Base-by-base conservation (phyloP, 1,140 invertebrate species). In the Papilio dardanus region DNA sequence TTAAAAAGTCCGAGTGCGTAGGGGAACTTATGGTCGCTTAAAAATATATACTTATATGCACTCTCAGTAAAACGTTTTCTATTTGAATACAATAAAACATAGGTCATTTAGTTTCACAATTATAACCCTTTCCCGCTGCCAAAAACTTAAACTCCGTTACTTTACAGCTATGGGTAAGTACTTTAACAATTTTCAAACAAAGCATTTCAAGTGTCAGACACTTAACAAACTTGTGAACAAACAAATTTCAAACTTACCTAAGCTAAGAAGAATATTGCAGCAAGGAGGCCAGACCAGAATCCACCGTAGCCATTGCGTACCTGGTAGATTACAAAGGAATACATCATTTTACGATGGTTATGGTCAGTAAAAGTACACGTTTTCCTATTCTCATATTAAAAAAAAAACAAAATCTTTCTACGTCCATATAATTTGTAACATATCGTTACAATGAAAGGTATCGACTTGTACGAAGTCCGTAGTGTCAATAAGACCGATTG, bases 241-340 rank as follows among this genome's bases (percentile, higher is more conserved):
- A 54, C 71, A 68, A 74, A 78, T 71, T 10, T 75, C 28, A 65
- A 68, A 74, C 71, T 73, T 78, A 75, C 71, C 40, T 40, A 77
- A 62, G 8, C 33, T 21, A 62, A 19, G 58, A 62, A 35, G 50
- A 35, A 62, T 58, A 40, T 58, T 35, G 30, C 46, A 74, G 14
- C 28, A 62, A 62, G 54, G 54, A 62, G 54, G 54, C 54, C 12
- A 62, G 54, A 62, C 21, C 12, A 14, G 24, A 62, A 4, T 62
- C 54, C 54, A 24, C 54, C 54, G 6, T 24, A 62, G 54, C 54
- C 54, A 62, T 62, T 62, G 54, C 54, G 54, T 62, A 62, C 54
- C 54, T 62, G 24, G 16, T 5, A n/a, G n/a, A n/a, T n/a, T n/a
- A n/a, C n/a, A 62, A 30, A 62, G 12, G 14, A 58, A 14, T 14